Conservation (phyloP, 2,888 invertebrate species). For the Eurois occulta region DNA sequence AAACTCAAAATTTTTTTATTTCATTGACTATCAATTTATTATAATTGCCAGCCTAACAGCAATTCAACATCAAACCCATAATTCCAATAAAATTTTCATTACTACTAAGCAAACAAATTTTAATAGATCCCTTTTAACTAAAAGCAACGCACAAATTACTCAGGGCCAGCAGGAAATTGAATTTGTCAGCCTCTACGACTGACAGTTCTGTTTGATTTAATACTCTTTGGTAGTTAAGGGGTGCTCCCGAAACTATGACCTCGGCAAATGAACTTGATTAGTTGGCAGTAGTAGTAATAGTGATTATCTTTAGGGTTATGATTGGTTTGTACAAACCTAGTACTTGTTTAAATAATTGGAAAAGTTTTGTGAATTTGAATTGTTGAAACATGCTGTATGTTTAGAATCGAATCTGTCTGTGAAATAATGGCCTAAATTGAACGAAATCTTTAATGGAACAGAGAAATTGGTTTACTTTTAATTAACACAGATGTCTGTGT, state of each 20-base stretch:
- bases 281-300: slow-evolving; percentile 20
- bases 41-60: background rate
- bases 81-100: slow-evolving; percentile 33
- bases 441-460: background rate
- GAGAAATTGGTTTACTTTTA: slow-evolving; percentile 22
- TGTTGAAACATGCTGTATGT: slow-evolving; percentile 14
- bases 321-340: slow-evolving; percentile 18
- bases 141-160: slow-evolving; percentile 57
- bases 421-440: background rate
- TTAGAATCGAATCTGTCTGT: slow-evolving; percentile 8
- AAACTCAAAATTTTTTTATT: background rate
- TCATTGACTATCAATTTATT: background rate
- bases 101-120: slow-evolving; percentile 43
- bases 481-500: slow-evolving; percentile 22
- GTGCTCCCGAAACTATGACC: slow-evolving; percentile 41
- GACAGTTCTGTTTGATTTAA: slow-evolving; percentile 60
- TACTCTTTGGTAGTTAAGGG: slow-evolving; percentile 52
- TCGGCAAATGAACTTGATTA: slow-evolving; percentile 49
- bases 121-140: slow-evolving; percentile 52
- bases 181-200: slow-evolving; percentile 62
- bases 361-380: slow-evolving; percentile 12
- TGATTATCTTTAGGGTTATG: slow-evolving; percentile 21
- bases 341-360: slow-evolving; percentile 6
- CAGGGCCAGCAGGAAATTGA: slow-evolving; percentile 57
- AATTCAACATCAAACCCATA: slow-evolving; percentile 23